Base-by-base conservation (phyloP, 1,140 invertebrate species). In the Hypsibius dujardini region DNA sequence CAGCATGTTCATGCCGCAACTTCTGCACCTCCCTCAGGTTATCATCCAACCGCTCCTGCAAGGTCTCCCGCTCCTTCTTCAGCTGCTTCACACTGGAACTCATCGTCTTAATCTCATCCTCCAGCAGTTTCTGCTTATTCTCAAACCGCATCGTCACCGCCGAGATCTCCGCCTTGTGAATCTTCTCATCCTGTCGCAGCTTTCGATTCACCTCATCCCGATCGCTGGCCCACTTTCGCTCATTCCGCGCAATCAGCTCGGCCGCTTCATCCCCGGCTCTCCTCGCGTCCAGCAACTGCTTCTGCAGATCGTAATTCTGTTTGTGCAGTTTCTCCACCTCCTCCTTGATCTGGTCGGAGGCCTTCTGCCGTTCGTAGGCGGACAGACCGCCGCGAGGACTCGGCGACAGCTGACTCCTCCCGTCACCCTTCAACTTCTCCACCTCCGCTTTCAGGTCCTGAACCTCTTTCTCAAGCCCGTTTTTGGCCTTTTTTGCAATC, bases 61-160 rank as follows among this genome's bases (percentile, higher is more conserved):
- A 92, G 46, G 88, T 88, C 76, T 95, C 90, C 59, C 90, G 84
- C 80, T 95, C 92, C 72, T 87, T 83, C 76, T 90, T 90, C 76
- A 95, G 90, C 75, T 88, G 84, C 77, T 80, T 80, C 73, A 87
- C 82, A 79, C 90, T 87, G 72, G 85, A 85, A 78, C 94, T 89
- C 74, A 92, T 82, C 1, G 87, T 85, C 72, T 88, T 87, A 14
- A 94, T 84, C 79, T 95, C 92, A 71, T 89, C 88, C 72, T 87
- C 85, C 75, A 95, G 86, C 15, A 89, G 84, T 62, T 87, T 86
- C 75, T 94, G 84, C 76, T 91, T 86, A 71, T 87, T 87, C 77
- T 95, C 92, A 76, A 93, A 94, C 15, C 90, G 84, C 76, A 90
- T 83, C 78, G 92, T 91, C 72, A 88, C 87, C 62, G 91, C 87